Evolutionary conservation across 2,888 invertebrate genomes (phyloP), one percentile per base, ranked within the genome.

Genomic region (Apoda limacodes): DNA sequence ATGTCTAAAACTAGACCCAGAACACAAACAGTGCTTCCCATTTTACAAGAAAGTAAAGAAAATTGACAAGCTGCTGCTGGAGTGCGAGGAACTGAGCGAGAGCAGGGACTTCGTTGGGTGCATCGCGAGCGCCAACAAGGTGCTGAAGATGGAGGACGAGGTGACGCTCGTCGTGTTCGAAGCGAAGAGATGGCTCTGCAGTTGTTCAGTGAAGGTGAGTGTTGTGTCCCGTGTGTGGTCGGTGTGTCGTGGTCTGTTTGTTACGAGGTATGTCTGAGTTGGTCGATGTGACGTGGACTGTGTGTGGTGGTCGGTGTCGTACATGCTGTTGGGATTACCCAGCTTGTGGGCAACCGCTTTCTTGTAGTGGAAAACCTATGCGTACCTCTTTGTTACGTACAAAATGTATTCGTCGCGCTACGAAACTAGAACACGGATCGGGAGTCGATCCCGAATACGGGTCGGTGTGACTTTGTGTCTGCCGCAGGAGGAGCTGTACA

Each of bases 41-140:
- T 90, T 96, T 55, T 99, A 99, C 81, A 99, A 98, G 67, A 93
- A 92, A 62, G 82, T 98, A 17, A 96, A 96, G 63, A 96, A 97
- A 62, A 84, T 99, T 9, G 93, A 92, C 43, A 95, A 95, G 60
- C 76, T 88, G 34, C 61, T 94, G 32, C 62, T 72, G 13, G 85
- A 88, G 13, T 88, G 90, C 6, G 88, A 90, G 50, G 62, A 71
- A 27, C 65, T 82, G 2, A 75, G 84, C 15, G 86, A 86, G 42
- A 68, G 82, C 14, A 82, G 88, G 19, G 83, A 90, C 51, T 90
- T 82, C 68, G 59, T 61, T 2, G 85, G 84, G 5, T 95, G 95
- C 53, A 83, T 89, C 22, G 75, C 74, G 5, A 82, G 86, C 19
- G 93, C 92, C 0, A 78, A 86, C 39, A 83, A 84, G 43, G 85